A percentile compares a stretch with the other conserved stretches of the same genome.
Conservation (phyloP, 2,888 invertebrate species). For the Neoaliturus tenellus region DNA sequence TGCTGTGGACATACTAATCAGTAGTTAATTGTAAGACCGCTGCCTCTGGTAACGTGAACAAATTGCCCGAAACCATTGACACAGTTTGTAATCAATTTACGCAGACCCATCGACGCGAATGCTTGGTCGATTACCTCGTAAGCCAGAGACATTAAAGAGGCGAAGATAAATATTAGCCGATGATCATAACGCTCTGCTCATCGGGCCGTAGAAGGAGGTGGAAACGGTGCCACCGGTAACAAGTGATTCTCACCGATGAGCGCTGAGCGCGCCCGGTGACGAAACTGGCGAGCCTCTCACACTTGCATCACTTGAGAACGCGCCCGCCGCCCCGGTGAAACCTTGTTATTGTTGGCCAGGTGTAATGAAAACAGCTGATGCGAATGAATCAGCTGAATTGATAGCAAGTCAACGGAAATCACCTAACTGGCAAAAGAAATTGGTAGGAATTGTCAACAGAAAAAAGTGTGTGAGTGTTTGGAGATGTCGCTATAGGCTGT, state of each 20-base stretch:
- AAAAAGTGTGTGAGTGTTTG: too few species aligned
- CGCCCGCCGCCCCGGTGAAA: neutral
- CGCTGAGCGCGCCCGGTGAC: neutral
- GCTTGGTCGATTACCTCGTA: too few species aligned
- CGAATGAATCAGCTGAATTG: neutral
- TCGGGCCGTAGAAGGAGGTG: neutral
- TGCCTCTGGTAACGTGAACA: too few species aligned
- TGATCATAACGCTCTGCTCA: neutral
- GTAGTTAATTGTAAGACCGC: too few species aligned
- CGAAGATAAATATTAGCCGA: neutral
- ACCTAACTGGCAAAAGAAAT: too few species aligned
- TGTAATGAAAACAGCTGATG: neutral
- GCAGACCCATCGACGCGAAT: too few species aligned
- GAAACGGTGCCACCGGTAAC: neutral
- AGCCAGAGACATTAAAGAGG: neutral
- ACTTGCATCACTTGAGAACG: constrained; percentile 15
- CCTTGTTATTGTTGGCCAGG: neutral
- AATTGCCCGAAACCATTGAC: too few species aligned
- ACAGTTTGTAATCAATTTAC: too few species aligned
- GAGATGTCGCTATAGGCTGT: too few species aligned
- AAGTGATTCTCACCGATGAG: neutral
- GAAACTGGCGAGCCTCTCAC: neutral
- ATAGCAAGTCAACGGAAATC: too few species aligned
- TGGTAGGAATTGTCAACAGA: too few species aligned
- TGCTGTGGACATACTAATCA: too few species aligned